Conservation (phyloP, 2,113 vertebrate genomes). For the Progne subis region DNA sequence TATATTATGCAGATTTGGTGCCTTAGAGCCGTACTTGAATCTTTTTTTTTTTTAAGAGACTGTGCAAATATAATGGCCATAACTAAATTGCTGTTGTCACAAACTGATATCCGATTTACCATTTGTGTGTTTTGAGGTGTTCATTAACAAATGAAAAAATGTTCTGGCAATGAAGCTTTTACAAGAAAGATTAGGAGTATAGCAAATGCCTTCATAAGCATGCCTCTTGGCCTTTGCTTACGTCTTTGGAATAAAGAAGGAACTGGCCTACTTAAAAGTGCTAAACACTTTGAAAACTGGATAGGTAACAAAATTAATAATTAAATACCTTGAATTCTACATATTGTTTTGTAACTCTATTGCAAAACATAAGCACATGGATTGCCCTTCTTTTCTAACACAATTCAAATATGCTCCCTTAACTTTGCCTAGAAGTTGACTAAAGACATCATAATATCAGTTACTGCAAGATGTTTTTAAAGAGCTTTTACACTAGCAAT, state of each 20-base stretch:
- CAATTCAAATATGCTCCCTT: background rate
- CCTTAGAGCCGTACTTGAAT: background rate
- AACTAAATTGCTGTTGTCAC: conserved; percentile 74
- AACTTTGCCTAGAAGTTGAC: background rate
- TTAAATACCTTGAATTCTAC: background rate
- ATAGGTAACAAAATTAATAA: background rate
- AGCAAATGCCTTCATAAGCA: background rate
- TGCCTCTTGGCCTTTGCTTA: background rate
- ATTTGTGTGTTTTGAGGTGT: conserved; percentile 42
- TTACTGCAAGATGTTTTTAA: background rate
- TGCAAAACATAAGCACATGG: background rate
- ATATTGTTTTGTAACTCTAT: background rate
- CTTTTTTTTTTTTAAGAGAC: conserved; percentile 29
- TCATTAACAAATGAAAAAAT: conserved; percentile 32
- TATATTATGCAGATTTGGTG: background rate
- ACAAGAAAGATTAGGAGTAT: background rate
- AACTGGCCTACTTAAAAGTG: background rate
- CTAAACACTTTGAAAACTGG: background rate
- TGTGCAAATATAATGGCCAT: conserved; percentile 58
- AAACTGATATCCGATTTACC: conserved; percentile 61
- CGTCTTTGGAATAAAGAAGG: background rate
- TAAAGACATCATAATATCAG: background rate
- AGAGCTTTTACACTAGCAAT: background rate
- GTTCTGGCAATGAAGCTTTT: background rate
- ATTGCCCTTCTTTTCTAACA: background rate